phyloP scores from a whole-genome alignment of 2,888 invertebrate genomes.

The Plemyria rubiginata region DNA sequence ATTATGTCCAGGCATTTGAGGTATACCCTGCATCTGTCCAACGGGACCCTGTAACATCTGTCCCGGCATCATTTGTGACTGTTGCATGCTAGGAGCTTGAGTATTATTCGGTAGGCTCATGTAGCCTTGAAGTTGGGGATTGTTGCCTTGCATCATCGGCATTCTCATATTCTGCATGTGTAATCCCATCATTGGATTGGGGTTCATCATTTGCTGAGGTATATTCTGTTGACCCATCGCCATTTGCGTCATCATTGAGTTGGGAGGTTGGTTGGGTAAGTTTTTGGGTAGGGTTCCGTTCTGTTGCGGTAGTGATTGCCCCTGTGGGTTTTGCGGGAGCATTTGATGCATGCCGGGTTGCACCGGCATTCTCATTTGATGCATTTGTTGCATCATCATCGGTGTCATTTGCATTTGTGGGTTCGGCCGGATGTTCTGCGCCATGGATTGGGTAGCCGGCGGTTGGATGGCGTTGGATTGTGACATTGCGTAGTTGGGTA shows the following conservation, averaged over 20 bases:
- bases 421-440: constrained; percentile 64
- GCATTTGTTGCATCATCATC: constrained; percentile 75
- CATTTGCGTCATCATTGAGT: constrained; percentile 64
- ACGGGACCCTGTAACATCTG: constrained; percentile 62
- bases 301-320: constrained; percentile 52
- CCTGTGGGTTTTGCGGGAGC: constrained; percentile 57
- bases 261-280: constrained; percentile 58
- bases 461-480: constrained; percentile 64
- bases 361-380: constrained; percentile 71
- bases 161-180: constrained; percentile 77
- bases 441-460: constrained; percentile 60
- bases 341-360: constrained; percentile 69
- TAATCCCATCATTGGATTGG: constrained; percentile 69
- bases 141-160: constrained; percentile 67
- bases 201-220: constrained; percentile 60
- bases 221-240: constrained; percentile 63
- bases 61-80: constrained; percentile 57
- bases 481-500: constrained; percentile 65
- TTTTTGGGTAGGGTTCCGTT: constrained; percentile 62
- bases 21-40: constrained; percentile 48
- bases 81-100: constrained; percentile 57
- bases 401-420: constrained; percentile 69
- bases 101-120: constrained; percentile 63
- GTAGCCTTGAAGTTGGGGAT: constrained; percentile 65
- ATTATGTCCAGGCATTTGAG: constrained; percentile 57